Evolutionary conservation across 2,888 invertebrate species (phyloP), one percentile per base, ranked within the genome.

Genomic region (Agonopterix subpropinquella): DNA sequence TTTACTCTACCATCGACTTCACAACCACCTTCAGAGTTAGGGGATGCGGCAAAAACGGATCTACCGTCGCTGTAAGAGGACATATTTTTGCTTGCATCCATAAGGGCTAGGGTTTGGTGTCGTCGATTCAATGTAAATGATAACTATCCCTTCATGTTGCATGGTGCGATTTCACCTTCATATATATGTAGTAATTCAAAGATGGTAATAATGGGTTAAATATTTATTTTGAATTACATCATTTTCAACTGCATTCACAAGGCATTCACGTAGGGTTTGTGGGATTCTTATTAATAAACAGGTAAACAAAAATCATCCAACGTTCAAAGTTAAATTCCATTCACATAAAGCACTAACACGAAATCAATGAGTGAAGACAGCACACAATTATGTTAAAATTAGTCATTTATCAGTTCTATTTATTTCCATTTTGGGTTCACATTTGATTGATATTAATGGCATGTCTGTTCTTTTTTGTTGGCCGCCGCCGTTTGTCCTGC

Each of bases 41-140:
- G 83, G 98, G 98, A 76, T 93, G 94, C 83, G 98, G 98, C 77
- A 98, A 97, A 90, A 98, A 98, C 87, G 98, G 97, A 85, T 98
- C 98, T 61, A 96, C 98, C 62, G 95, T 98, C 78, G 98, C 98
- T 84, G 98, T 96, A 93, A 94, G 95, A 76, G 58, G 51, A 50
- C 57, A 39, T n/a, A 39, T n/a, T 11, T n/a, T 39, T 39, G 39
- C 11, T 35, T 35, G 9, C 42, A 42, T 42, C 9, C 11, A 42
- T 8, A 43, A 28, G 28, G 28, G 28, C 28, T 5, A 28, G 28
- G 11, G 41, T 41, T 41, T 41, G 11, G 11, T 7, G 41, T 5
- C 28, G 28, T 28, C 28, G 28, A 28, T 28, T 28, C 4, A 18
- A 28, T 28, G 28, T 28, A 28, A 28, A 28, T 28, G 28, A 28